Evolutionary conservation across 1,140 invertebrate genomes (phyloP), one percentile per base, ranked within the genome.

Genomic region (Pachyrhynchus sulphureomaculatus): DNA sequence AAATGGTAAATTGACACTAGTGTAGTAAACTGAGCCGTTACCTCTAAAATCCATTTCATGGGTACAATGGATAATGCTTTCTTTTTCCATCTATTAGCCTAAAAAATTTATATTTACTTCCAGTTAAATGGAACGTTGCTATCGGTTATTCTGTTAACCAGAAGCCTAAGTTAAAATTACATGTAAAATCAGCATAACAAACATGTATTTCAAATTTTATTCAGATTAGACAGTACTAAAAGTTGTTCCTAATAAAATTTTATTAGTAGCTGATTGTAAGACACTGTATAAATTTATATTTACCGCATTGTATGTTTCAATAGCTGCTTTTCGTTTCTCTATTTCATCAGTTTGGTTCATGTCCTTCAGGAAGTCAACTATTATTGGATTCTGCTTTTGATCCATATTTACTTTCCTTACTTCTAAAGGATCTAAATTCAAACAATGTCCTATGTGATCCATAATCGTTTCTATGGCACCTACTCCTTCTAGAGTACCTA

Each of bases 391-490:
- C 21, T 48, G 49, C 12, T 13, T 48, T 20, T 26, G 32, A 41
- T 74, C 74, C 60, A 90, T 78, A 69, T 92, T 92, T 5, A 74
- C 76, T 29, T 84, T 65, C 58, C 84, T 78, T 0, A 92, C 82
- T 51, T 88, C 82, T 1, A 85, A 58, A 0, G 90, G 84, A 77
- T 93, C 90, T 66, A 83, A 79, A 2, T 81, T 78, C 4, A 88
- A 68, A 41, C 75, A 78, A 51, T 81, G 82, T 1, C 90, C 84
- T 58, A 93, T 87, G 70, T 91, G 88, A 67, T 95, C 91, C 81
- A 95, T 89, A 8, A 95, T 84, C 39, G 80, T 83, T 76, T 95
- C 93, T 17, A 86, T 84, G 68, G 86, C 78, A 6, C 81, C 81
- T 15, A 87, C 72, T 23, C 75, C 83, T 77, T 91, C 88, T 13